These are phyloP conservation scores for Chymomyza fuscimana DNA, from an alignment of 2,888 invertebrate species.

Conservation along the genomic window DNA sequence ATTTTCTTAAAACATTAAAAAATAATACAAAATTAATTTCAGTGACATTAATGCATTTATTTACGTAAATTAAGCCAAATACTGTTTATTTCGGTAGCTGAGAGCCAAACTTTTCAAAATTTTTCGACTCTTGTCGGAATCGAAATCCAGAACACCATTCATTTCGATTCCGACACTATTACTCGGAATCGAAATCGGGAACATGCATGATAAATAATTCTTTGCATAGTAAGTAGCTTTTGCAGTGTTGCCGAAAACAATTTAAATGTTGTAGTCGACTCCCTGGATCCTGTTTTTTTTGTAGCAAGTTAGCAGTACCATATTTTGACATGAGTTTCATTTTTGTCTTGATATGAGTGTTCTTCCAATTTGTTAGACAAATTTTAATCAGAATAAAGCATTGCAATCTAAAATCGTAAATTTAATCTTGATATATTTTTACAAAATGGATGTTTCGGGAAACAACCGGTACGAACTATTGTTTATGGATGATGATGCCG, in stretches of 20 bases:
- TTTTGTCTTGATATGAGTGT: not conserved
- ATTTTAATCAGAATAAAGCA: not conserved
- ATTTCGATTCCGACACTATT: too few species aligned
- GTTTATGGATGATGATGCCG: conserved; percentile 76
- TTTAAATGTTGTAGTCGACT: not conserved
- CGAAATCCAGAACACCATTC: too few species aligned
- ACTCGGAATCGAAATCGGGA: too few species aligned
- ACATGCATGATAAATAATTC: too few species aligned
- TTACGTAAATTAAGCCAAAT: too few species aligned
- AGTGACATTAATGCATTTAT: too few species aligned
- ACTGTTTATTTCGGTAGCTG: too few species aligned
- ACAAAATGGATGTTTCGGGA: conserved; percentile 73
- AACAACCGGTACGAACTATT: conserved; percentile 78
- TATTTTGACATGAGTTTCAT: not conserved
- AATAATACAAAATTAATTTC: too few species aligned
- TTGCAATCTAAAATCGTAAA: not conserved
- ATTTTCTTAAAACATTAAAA: too few species aligned
- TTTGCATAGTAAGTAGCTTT: not conserved
- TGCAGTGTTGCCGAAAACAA: not conserved
- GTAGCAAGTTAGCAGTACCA: not conserved
- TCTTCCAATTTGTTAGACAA: not conserved
- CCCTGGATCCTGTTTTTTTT: not conserved
- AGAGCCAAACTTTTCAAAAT: too few species aligned
- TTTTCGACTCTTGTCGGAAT: too few species aligned
- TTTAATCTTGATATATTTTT: conserved; percentile 14